phyloP scores from a whole-genome alignment of 2,113 vertebrate species.

The Crotalus viridis region DNA sequence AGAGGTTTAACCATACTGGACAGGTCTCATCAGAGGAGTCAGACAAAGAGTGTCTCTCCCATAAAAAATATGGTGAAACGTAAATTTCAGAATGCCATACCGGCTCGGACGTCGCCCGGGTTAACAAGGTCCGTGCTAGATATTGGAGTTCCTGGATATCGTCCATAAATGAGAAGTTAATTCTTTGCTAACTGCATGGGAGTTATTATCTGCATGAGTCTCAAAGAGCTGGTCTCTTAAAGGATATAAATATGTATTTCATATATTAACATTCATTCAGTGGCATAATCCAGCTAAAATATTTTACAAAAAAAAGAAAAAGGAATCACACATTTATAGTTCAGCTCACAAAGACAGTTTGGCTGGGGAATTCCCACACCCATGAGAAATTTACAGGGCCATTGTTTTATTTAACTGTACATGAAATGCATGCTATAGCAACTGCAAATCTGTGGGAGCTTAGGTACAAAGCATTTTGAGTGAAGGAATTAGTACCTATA shows the following conservation, averaged over 20 bases:
- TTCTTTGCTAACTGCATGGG: too few relatives aligned
- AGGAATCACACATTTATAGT: constrained; percentile 20
- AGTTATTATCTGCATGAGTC: not conserved
- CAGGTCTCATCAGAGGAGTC: too few relatives aligned
- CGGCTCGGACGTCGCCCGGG: too few relatives aligned
- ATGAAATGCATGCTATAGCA: constrained; percentile 39
- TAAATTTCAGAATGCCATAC: too few relatives aligned
- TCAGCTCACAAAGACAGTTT: constrained; percentile 26
- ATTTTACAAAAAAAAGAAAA: constrained; percentile 27
- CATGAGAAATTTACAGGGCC: constrained; percentile 30
- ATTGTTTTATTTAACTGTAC: constrained; percentile 45
- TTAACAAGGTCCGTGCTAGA: too few relatives aligned
- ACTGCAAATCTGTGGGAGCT: constrained; percentile 31
- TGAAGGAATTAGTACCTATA: constrained; percentile 30
- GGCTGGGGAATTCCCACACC: constrained; percentile 29
- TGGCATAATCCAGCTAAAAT: constrained; percentile 24
- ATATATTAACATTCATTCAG: not conserved
- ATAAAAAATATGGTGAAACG: too few relatives aligned
- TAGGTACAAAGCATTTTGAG: constrained; percentile 32
- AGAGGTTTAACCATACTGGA: too few relatives aligned
- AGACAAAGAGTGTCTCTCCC: too few relatives aligned
- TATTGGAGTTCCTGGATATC: too few relatives aligned
- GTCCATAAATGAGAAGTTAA: too few relatives aligned
- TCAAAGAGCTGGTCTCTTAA: constrained; percentile 1
- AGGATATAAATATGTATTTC: not conserved